Percentiles rank a stretch among this genome's conserved stretches.
These are phyloP conservation scores for Eupithecia inturbata DNA, from an alignment of 2,888 invertebrate genomes.

Conservation along the genomic window DNA sequence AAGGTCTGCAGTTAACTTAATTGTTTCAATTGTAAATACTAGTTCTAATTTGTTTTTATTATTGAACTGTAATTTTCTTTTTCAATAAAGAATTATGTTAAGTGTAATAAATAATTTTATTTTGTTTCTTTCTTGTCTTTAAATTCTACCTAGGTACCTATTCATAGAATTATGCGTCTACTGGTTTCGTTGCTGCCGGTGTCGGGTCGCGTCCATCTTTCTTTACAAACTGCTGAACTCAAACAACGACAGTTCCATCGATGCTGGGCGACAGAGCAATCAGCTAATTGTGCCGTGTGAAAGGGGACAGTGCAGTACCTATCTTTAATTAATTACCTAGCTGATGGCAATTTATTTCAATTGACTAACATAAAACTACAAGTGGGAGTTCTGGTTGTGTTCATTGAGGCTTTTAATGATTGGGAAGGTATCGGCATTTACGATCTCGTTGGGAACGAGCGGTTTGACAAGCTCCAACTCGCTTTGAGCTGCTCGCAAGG, in stretches of 20 bases:
- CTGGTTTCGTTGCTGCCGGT: no score
- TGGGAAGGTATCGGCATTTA: not conserved
- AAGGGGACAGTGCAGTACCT: slow-evolving; percentile 13
- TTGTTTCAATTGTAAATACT: no score
- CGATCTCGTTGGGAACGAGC: not conserved
- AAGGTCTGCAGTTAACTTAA: no score
- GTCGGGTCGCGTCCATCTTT: not conserved
- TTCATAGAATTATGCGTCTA: no score
- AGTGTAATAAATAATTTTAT: no score
- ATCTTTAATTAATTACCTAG: slow-evolving; percentile 12
- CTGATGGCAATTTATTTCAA: not conserved
- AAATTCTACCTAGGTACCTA: no score
- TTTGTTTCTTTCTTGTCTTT: no score
- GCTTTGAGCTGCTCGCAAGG: no score
- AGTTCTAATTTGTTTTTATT: no score
- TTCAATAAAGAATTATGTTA: no score
- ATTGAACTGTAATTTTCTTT: no score
- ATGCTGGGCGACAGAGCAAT: slow-evolving; percentile 9
- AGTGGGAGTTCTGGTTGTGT: not conserved
- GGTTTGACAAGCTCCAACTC: not conserved
- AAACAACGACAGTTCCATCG: not conserved
- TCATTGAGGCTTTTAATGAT: not conserved
- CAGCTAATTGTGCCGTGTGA: slow-evolving; percentile 27
- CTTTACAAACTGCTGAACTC: not conserved
- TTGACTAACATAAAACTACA: not conserved